Base-by-base conservation (phyloP, 2,888 invertebrate genomes). In the Azorinus chamasolen region DNA sequence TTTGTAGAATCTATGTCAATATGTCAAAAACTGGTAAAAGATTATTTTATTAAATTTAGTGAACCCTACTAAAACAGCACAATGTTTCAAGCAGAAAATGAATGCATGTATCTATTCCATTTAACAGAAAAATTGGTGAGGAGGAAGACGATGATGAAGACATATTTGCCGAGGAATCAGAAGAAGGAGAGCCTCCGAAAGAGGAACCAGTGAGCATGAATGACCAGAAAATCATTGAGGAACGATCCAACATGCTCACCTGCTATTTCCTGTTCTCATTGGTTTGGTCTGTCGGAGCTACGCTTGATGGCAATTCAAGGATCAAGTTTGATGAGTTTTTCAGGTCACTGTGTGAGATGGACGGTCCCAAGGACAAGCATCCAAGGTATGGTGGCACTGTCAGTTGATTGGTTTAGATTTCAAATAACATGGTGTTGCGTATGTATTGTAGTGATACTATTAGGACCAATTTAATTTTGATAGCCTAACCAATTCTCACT, bases 281-380 rank as follows among this genome's bases (percentile, higher is more conserved):
- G 4, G 91, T 93, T n/a, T 93, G 93, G 93, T 91, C 92, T 1
- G 80, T 92, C 18, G 92, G 91, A 0, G 91, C 89, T 12, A 87
- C 89, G 1, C 83, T 93, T 3, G 92, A 92, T 45, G 86, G 87
- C 25, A 87, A 87, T 55, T 92, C 92, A 0, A 74, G 91, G 6
- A 66, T 90, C 62, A 92, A 91, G 84, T 93, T 93, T 88, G 91
- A 92, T 61, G 92, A 91, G 70, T 92, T 91, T 75, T 92, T 92
- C 79, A 83, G 98, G 45, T 96, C 96, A 89, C 93, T 98, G 14
- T 92, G 92, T 82, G 92, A 92, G 45, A 92, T 90, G 89, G 92
- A 92, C 51, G 87, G 88, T n/a, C 72, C 78, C 12, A 88, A 86
- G 32, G 86, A 88, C 18, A 91, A 92, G 79, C 88, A 90, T 71